Evolutionary conservation across 1,140 invertebrate genomes (phyloP), one percentile per base, ranked within the genome.

Genomic region (Drosophila malerkotliana): DNA sequence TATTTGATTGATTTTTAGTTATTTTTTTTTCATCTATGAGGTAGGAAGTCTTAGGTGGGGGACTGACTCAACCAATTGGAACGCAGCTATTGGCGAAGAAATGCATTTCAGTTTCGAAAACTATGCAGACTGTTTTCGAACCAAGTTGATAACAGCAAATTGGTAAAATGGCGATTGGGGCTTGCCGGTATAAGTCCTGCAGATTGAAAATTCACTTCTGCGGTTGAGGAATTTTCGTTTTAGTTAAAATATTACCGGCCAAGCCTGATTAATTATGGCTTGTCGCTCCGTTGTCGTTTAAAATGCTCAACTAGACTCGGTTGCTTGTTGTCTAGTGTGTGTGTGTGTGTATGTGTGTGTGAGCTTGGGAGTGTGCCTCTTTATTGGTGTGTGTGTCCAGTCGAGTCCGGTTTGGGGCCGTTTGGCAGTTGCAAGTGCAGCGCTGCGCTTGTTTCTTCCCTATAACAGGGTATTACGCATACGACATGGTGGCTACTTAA

Each of bases 201-300:
- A 26, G 32, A 24, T 21, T 47, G 58, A 32, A 48, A 37, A 41
- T 59, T 14, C 28, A 32, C 55, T 58, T 32, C 6, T 24, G 10
- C 53, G 30, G 37, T 5, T 75, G 49, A 44, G 78, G 78, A 87
- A 87, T 87, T 85, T 58, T 66, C 30, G 69, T 48, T 75, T 45
- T 60, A 73, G 56, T 63, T 63, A 51, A 60, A 67, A 52, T 74
- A 68, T 68, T 72, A 67, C 45, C 55, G 77, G 55, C 57, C 64
- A 62, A 48, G 61, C 53, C 78, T 87, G 81, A 84, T 87, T 88
- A 87, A 87, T 87, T 87, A 87, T 87, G 83, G 82, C 78, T 82
- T 83, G 79, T 83, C 48, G 62, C 74, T 59, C 55, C 56, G 51
- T 71, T 79, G 82, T 87, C 83, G 83, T 79, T 87, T 79, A 88